Evolutionary conservation across 1,140 invertebrate genomes (phyloP), one percentile per base, ranked within the genome.

Genomic region (Nymphalis io): DNA sequence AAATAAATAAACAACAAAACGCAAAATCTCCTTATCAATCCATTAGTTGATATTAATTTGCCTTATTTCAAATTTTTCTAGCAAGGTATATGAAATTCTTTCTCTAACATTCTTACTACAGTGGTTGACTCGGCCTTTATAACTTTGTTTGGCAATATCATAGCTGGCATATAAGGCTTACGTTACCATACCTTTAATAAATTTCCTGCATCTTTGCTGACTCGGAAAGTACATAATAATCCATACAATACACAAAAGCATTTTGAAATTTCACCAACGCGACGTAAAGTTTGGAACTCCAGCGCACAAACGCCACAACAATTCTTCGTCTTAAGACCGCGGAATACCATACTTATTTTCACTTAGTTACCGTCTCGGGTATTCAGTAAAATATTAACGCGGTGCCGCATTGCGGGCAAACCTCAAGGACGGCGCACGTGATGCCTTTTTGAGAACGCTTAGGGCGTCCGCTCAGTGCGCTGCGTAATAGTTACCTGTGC

Each of bases 361-460:
- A 62, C 39, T 69, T 62, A 61, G 59, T 68, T 68, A 69, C 27
- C 67, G 59, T 65, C 38, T 53, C 46, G 46, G 42, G 15, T 27
- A 42, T 38, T 27, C 21, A 27, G 60, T 69, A 57, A 69, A 69
- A 69, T 69, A 69, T 69, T 69, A 69, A 69, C 53, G 60, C 60
- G 51, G 39, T 53, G 27, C 67, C 67, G 67, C 67, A 69, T 48
- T 69, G 67, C 67, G 67, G 67, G 67, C 48, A 3, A 15, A n/a
- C 46, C 66, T 61, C 67, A 69, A 69, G 67, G 67, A 68, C 66
- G 23, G 20, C 44, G 66, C 38, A 51, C 42, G 60, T 51, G 46
- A 63, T 53, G 38, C 60, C 46, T 63, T 63, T 63, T 63, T 53
- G 46, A 63, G 48, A 63, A 63, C 60, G 60, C 44, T 63, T 51